These are phyloP conservation scores for Pachydiplax longipennis DNA, from an alignment of 2,888 invertebrate species.

Conservation along the genomic window DNA sequence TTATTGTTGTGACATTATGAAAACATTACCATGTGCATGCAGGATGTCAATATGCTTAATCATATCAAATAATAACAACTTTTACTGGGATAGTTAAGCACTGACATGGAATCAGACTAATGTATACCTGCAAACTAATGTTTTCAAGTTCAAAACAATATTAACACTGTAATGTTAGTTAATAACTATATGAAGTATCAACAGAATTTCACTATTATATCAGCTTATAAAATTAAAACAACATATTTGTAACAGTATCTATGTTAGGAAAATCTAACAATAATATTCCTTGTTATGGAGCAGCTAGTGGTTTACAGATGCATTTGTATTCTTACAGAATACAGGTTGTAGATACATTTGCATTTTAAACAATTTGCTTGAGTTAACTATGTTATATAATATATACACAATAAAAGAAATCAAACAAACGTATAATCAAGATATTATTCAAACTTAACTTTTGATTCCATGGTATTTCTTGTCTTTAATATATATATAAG, in stretches of 20 bases:
- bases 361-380: not conserved
- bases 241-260: constrained; percentile 1
- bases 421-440: not conserved
- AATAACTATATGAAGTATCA: constrained; percentile 33
- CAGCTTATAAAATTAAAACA: constrained; percentile 11
- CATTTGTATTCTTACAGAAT: not conserved
- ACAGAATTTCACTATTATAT: constrained; percentile 12
- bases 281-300: not conserved
- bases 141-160: not conserved
- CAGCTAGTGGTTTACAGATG: constrained; percentile 22
- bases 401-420: not conserved
- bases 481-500: not conserved
- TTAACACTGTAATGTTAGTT: not conserved
- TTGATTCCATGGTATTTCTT: constrained; percentile 2
- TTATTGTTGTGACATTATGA: not conserved
- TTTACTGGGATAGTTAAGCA: not conserved
- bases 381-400: not conserved
- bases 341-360: not conserved
- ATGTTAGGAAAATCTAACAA: constrained; percentile 26
- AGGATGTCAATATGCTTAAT: constrained; percentile 21
- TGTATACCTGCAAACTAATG: not conserved
- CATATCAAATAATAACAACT: constrained; percentile 3
- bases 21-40: constrained; percentile 6
- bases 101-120: constrained; percentile 37
- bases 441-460: constrained; percentile 30